Conservation (phyloP, 2,888 invertebrate genomes). For the Macrophya annulata region DNA sequence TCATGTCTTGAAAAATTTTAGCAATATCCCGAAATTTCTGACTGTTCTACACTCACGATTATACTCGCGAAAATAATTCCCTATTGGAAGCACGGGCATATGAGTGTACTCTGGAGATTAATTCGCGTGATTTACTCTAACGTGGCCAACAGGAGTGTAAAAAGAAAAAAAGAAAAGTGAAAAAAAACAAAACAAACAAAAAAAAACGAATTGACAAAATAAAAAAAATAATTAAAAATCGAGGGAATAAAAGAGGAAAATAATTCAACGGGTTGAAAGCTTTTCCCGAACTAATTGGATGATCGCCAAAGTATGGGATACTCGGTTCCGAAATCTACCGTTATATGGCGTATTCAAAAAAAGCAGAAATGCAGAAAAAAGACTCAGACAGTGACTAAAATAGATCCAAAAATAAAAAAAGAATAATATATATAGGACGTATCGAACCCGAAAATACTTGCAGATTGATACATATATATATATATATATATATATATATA, state of each 20-base stretch:
- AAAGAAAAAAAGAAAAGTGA: background rate
- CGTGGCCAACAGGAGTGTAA: no score
- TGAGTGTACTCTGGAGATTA: no score
- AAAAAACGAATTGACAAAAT: background rate
- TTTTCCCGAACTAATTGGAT: conserved; percentile 6
- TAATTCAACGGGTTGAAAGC: conserved; percentile 20
- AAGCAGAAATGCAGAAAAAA: background rate
- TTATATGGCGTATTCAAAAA: background rate
- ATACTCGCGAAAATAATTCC: no score
- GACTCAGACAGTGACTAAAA: background rate
- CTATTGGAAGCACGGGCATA: no score
- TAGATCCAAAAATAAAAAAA: background rate
- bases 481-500: no score
- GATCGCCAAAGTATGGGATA: background rate
- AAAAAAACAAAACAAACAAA: background rate
- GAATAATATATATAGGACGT: background rate
- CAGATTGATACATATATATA: background rate
- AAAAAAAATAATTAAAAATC: background rate
- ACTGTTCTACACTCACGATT: no score
- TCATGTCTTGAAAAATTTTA: no score
- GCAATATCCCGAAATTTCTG: no score
- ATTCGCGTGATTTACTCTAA: no score
- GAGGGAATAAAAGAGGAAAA: background rate
- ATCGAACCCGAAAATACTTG: background rate
- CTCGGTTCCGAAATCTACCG: background rate